Evolutionary conservation across 2,113 vertebrate species (phyloP), one percentile per base, ranked within the genome.

Genomic region (Butastur rufipennis): DNA sequence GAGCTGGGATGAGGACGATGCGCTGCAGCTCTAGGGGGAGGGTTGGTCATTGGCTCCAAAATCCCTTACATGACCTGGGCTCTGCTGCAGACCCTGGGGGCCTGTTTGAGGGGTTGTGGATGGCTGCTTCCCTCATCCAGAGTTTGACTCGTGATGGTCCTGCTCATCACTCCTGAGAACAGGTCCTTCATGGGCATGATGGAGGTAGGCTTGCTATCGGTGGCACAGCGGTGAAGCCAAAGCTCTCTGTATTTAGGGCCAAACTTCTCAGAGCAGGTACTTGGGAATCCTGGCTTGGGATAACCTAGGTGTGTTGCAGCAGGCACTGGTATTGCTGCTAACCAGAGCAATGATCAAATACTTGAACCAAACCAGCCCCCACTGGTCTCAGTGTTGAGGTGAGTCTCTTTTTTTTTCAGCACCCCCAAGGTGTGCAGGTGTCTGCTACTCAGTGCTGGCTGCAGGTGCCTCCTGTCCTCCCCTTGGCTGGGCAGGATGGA

Each of bases 21-120:
- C 3, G 2, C 36, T 81, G 34, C 40, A 78, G 31, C 11, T 78
- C 22, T 78, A 23, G 8, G 29, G 20, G 4, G 11, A 9, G 29
- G 25, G 9, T 10, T 71, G 20, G 14, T 52, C 8, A 2, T 32
- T 87, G 73, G 13, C 38, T 79, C 31, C 0, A 9, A 83, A 89
- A 65, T 43, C 14, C 3, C 0, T 21, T 67, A 18, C 56, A n/a
- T 53, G 45, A 32, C 6, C 18, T 48, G 42, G 42, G 31, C 25
- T 40, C 23, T 86, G 25, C 43, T 81, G 58, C 40, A 93, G 58
- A 56, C 13, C 3, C 15, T 4, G 40, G 6, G 2, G 7, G 5
- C 2, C 1, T 42, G 12, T 17, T 65, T 13, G 16, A 22, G 13
- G 25, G 16, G 10, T 23, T 0, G 0, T 32, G 13, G 21, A 27